Evolutionary conservation across 2,113 vertebrate genomes (phyloP).

Genomic region (Potamarius usumacintae): DNA sequence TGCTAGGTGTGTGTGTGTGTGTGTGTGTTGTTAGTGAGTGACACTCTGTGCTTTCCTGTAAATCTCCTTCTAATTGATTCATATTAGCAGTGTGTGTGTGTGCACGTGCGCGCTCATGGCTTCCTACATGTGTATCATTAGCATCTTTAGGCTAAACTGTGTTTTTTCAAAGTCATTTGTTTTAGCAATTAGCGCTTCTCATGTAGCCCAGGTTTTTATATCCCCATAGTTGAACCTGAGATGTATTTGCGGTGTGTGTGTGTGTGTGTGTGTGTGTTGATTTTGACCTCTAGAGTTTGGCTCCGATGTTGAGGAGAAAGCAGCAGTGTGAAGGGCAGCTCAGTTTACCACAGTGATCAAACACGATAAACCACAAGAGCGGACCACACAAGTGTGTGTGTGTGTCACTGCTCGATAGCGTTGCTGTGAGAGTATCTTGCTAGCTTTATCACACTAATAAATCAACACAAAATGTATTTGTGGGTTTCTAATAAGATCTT

Average conservation of each 20-base stretch:
- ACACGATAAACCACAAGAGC: conserved; percentile 42
- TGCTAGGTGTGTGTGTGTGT: not conserved
- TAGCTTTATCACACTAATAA: not conserved
- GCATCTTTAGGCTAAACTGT: not conserved
- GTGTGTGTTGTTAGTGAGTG: not conserved
- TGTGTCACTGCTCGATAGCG: not conserved
- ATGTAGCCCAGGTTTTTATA: not conserved
- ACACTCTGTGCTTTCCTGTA: not conserved
- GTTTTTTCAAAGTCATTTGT: not conserved
- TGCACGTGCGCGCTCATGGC: not conserved
- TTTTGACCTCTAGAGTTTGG: not conserved
- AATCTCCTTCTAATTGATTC: not conserved
- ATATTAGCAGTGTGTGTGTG: not conserved
- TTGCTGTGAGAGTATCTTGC: not conserved
- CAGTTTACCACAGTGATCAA: conserved; percentile 46
- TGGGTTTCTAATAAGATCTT: not conserved
- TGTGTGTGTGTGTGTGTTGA: not conserved
- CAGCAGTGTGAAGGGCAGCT: conserved; percentile 31
- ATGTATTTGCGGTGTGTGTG: not conserved
- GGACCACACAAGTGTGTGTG: conserved; percentile 42
- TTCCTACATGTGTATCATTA: not conserved
- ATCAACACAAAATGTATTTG: not conserved
- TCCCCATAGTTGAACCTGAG: not conserved
- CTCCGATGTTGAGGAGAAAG: conserved; percentile 29
- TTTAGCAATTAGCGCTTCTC: not conserved